Percentiles rank a stretch among this genome's conserved stretches.
Conservation (phyloP, 2,113 vertebrate species). For the Pterocles gutturalis region DNA sequence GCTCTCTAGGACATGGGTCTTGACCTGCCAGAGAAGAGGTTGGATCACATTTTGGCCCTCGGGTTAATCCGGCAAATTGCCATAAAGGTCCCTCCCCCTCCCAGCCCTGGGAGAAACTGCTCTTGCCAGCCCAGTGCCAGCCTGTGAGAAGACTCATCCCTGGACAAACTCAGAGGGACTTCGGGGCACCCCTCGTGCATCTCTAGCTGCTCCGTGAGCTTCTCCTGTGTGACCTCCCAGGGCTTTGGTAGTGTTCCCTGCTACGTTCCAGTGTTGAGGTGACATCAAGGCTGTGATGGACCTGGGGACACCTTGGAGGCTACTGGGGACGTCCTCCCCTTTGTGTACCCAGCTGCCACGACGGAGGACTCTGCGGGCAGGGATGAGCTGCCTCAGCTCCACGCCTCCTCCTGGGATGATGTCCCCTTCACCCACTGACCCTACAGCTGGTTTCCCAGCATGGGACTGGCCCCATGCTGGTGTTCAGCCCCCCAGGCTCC, state of each 20-base stretch:
- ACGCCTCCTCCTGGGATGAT: not conserved
- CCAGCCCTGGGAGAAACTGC: not conserved
- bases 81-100: not conserved
- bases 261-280: fast-evolving
- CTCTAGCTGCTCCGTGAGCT: not conserved
- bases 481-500: not conserved
- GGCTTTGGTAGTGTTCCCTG: not conserved
- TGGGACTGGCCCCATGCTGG: not conserved
- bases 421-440: fast-evolving
- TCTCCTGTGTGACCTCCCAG: not conserved
- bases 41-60: not conserved
- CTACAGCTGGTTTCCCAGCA: not conserved
- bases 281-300: not conserved
- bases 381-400: not conserved
- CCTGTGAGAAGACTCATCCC: not conserved
- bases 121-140: not conserved
- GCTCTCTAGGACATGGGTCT: not conserved
- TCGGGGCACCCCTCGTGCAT: fast-evolving
- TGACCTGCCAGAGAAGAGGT: not conserved
- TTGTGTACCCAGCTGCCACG: fast-evolving
- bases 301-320: not conserved
- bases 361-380: fast-evolving
- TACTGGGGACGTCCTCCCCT: not conserved
- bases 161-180: not conserved
- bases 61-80: not conserved